These are phyloP conservation scores for Wiebesia pumilae DNA, from an alignment of 1,140 invertebrate genomes.

Conservation along the genomic window DNA sequence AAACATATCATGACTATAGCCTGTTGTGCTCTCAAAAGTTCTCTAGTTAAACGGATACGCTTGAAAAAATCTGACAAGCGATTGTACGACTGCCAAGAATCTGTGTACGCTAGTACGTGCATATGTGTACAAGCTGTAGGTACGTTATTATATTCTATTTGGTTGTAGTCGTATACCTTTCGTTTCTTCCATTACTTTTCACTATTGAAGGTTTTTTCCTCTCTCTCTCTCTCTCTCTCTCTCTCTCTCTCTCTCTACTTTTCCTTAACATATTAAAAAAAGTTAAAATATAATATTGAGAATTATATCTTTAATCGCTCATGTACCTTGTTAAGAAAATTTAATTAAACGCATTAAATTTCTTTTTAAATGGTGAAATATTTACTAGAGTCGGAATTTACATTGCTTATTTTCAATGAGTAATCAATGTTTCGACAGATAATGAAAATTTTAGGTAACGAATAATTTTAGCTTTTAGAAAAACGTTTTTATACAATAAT, in stretches of 20 bases:
- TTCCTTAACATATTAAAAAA: not conserved
- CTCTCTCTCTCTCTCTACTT: not conserved
- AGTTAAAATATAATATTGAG: not conserved
- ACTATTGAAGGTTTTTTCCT: slow-evolving; percentile 1
- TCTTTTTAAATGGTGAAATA: not conserved
- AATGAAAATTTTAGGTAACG: not conserved
- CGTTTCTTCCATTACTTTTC: slow-evolving; percentile 43
- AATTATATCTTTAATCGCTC: not conserved
- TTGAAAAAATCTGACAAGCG: not conserved
- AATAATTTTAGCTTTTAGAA: not conserved
- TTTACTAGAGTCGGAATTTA: not conserved
- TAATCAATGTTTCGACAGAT: not conserved
- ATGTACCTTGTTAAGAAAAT: not conserved
- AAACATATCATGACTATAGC: not conserved
- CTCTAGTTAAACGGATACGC: slow-evolving; percentile 8
- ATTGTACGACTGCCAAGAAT: slow-evolving; percentile 12
- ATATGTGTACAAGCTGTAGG: not conserved
- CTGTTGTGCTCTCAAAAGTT: not conserved
- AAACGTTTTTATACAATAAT: not conserved
- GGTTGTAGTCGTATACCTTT: not conserved
- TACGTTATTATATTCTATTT: slow-evolving; percentile 18
- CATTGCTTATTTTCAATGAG: not conserved
- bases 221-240: not conserved
- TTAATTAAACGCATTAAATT: not conserved
- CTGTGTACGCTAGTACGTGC: not conserved